Percentiles rank a stretch among this genome's conserved stretches.
These are phyloP conservation scores for Vanessa tameamea DNA, from an alignment of 1,140 invertebrate genomes.

Conservation along the genomic window DNA sequence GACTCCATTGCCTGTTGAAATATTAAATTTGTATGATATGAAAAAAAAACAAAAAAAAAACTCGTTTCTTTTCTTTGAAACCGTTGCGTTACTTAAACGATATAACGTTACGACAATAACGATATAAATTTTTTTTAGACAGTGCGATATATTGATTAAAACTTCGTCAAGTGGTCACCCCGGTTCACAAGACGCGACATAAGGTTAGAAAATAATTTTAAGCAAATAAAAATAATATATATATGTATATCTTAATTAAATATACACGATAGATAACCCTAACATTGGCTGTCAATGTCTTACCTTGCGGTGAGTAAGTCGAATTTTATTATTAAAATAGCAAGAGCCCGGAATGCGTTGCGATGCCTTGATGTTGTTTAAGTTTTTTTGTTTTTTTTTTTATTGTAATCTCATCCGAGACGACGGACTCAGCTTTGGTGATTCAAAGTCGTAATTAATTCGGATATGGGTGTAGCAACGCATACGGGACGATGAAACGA, in stretches of 20 bases:
- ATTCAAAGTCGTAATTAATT: too few species aligned
- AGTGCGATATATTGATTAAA: not conserved
- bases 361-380: too few species aligned
- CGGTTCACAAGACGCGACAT: constrained; percentile 43
- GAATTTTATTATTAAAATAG: too few species aligned
- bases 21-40: not conserved
- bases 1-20: not conserved
- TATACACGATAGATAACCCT: not conserved
- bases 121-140: not conserved
- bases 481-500: not conserved
- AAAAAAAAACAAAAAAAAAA: too few species aligned
- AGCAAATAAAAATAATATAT: constrained; percentile 31
- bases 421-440: too few species aligned
- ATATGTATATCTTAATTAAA: not conserved
- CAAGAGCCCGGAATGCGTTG: too few species aligned
- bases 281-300: too few species aligned
- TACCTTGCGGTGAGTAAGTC: too few species aligned
- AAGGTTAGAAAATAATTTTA: constrained; percentile 67
- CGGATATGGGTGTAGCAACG: too few species aligned
- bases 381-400: too few species aligned
- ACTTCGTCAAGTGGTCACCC: constrained; percentile 55
- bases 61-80: not conserved
- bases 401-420: too few species aligned
- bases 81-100: not conserved
- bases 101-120: not conserved